Percentiles rank a stretch among this genome's conserved stretches.
Conservation (phyloP, 1,140 invertebrate species). For the Tigriopus japonicus region DNA sequence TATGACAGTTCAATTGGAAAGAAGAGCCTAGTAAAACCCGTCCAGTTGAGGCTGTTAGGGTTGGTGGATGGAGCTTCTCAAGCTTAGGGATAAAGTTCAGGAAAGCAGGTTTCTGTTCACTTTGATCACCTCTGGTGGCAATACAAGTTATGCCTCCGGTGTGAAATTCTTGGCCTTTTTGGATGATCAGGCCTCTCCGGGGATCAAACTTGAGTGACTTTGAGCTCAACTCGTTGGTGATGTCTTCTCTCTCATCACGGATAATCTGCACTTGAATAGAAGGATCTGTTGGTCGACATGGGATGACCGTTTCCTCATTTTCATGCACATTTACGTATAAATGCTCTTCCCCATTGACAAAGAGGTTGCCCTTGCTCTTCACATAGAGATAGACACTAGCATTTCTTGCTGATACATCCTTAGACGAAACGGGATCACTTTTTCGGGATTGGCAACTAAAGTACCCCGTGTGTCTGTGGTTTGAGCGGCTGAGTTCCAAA, state of each 20-base stretch:
- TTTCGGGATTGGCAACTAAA: too few species aligned
- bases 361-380: too few species aligned
- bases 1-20: too few species aligned
- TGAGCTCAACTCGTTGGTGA: neutral
- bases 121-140: neutral
- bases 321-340: neutral
- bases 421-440: too few species aligned
- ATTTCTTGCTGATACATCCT: too few species aligned
- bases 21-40: too few species aligned
- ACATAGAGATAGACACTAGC: too few species aligned
- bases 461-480: too few species aligned
- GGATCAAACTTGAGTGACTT: neutral
- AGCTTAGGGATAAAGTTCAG: neutral
- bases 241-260: neutral
- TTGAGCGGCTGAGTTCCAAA: too few species aligned
- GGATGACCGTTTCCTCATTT: neutral
- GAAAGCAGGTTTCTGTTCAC: neutral
- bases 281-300: neutral
- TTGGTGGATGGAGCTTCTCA: neutral
- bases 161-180: neutral
- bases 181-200: neutral
- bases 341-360: too few species aligned
- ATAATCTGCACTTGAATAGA: neutral
- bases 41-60: neutral
- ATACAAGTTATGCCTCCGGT: neutral